Base-by-base conservation (phyloP, 1,140 invertebrate genomes). In the Procambarus virginalis region DNA sequence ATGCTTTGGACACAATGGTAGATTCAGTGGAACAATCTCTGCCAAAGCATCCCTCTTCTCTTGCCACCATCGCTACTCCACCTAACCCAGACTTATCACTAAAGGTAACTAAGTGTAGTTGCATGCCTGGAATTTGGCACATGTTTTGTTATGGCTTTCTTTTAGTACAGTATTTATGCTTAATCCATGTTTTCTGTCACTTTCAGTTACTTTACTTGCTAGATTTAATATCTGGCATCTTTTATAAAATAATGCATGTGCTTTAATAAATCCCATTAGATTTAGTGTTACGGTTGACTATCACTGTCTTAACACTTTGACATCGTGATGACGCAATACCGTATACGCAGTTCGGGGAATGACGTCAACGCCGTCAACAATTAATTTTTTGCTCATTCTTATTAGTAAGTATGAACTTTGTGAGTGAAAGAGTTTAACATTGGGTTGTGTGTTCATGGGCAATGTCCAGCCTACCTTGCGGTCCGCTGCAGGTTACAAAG, bases 81-180 rank as follows among this genome's bases (percentile, higher is more conserved):
- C 95, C 95, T 91, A 95, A 95, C 93, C 94, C 95, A 93, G 95
- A 95, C 92, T 95, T 96, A 93, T 95, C 95, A 91, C 94, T 96
- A 91, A 95, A 96, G 96, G 96, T 96, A 95, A 79, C 55, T 46
- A 81, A 60, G 46, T 81, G 80, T 82, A 83, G 86, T 64, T 89
- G 86, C 86, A 81, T 89, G 80, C 70, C 48, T 79, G 58, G 46
- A 64, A 1, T 68, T 4, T 86, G 68, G 68, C 68, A 20, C 68
- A 73, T 73, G 68, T 73, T 34, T 73, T 73, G 22, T 73, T 55
- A n/a, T 73, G 60, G 12, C 4, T 10, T 17, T 64, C 17, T 17
- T 64, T 34, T 34, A 34, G 34, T 34, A 34, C 34, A 10, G 4
- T 64, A 17, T 64, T 73, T 9, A 73, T 22, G 34, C 68, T 34